phyloP scores from a whole-genome alignment of 1,140 invertebrate genomes.

The Holotrichia oblita region DNA sequence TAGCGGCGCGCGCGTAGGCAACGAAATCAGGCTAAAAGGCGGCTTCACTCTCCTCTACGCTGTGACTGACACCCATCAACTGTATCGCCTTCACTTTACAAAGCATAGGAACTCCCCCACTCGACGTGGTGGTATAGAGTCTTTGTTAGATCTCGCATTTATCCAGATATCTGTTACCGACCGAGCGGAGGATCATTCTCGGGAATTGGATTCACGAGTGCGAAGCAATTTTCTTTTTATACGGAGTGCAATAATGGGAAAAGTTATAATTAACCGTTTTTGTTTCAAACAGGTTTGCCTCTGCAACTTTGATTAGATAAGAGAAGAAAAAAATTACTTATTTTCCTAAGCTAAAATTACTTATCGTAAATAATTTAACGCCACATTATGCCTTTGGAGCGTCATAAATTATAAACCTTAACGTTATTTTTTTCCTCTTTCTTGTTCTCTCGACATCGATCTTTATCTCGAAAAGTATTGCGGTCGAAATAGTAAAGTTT shows the following conservation, averaged over 20 bases:
- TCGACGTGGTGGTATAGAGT: conserved; percentile 9
- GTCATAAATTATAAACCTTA: conserved; percentile 14
- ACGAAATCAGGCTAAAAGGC: conserved; percentile 37
- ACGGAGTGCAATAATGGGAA: conserved; percentile 41
- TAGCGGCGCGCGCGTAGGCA: conserved; percentile 7
- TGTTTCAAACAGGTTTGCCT: conserved; percentile 35
- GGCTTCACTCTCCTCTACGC: conserved; percentile 22
- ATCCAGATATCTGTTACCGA: conserved; percentile 39
- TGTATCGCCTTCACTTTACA: conserved; percentile 38
- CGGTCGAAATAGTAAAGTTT: conserved; percentile 31
- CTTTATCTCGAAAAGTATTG: background rate
- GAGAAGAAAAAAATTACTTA: conserved; percentile 39
- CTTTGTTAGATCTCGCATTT: conserved; percentile 33
- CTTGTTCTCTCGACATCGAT: conserved; percentile 7
- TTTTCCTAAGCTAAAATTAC: conserved; percentile 32
- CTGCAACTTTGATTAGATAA: conserved; percentile 39
- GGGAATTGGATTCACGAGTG: conserved; percentile 40
- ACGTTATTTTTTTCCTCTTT: background rate
- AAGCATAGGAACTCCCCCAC: conserved; percentile 21
- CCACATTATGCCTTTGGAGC: conserved; percentile 27
- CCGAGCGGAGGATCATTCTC: conserved; percentile 30
- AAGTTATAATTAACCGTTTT: conserved; percentile 43
- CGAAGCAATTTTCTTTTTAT: conserved; percentile 42
- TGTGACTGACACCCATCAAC: conserved; percentile 37
- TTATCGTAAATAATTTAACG: conserved; percentile 38